Percentiles rank a stretch among this genome's conserved stretches.
These are phyloP conservation scores for Drosophila monieri DNA, from an alignment of 2,888 invertebrate genomes.

Conservation along the genomic window DNA sequence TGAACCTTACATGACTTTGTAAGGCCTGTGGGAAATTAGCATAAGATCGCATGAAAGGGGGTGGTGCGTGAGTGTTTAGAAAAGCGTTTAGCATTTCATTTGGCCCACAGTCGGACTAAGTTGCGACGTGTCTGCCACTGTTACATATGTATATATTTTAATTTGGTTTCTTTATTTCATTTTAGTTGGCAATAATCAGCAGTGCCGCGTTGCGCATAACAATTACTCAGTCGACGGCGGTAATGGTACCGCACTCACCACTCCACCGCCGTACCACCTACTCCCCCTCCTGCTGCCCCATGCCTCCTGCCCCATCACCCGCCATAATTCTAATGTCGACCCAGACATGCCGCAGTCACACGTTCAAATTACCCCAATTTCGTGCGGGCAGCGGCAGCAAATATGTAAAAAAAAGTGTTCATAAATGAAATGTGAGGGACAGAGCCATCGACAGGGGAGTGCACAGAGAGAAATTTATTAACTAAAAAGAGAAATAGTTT, in stretches of 20 bases:
- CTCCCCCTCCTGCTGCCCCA: constrained; percentile 9
- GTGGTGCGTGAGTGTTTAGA: constrained; percentile 44
- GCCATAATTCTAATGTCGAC: constrained; percentile 72
- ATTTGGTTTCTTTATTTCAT: constrained; percentile 78
- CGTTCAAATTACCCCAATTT: constrained; percentile 80
- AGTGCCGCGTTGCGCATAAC: constrained; percentile 71
- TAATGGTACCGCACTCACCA: constrained; percentile 50
- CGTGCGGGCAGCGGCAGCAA: constrained; percentile 65
- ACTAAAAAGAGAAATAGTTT: neutral
- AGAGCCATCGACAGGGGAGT: constrained; percentile 18
- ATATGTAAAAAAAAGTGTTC: constrained; percentile 58
- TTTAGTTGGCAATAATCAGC: constrained; percentile 81
- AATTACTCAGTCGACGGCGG: constrained; percentile 53
- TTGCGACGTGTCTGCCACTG: constrained; percentile 47
- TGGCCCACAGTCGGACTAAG: constrained; percentile 50
- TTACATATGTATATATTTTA: constrained; percentile 52
- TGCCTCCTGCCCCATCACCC: constrained; percentile 32
- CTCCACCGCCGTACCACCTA: neutral
- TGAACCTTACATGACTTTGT: constrained; percentile 25
- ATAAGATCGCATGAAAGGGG: constrained; percentile 44
- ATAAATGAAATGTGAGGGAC: constrained; percentile 74
- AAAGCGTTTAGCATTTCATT: constrained; percentile 61
- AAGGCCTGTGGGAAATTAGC: constrained; percentile 55
- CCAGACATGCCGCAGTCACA: constrained; percentile 63
- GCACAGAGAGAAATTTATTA: constrained; percentile 1